Percentiles rank a stretch among this genome's conserved stretches.
phyloP scores from a whole-genome alignment of 2,113 vertebrate species.

The Ptychochromis oligacanthus region DNA sequence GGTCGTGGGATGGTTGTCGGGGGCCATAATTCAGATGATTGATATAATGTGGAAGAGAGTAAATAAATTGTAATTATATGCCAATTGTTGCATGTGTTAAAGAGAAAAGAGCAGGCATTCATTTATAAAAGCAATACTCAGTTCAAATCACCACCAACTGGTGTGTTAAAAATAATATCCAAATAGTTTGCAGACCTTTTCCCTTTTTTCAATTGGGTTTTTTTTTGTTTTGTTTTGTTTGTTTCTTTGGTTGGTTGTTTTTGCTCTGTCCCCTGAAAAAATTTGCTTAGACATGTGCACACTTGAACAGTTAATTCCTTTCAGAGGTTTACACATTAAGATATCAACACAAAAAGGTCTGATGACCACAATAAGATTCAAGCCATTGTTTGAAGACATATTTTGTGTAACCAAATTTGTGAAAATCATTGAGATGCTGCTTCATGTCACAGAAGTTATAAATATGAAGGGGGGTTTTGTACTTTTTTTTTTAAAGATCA shows the following conservation, averaged over 20 bases:
- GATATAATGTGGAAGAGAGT: background rate
- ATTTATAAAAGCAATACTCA: background rate
- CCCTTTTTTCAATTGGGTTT: too few species aligned
- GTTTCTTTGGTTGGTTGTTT: too few species aligned
- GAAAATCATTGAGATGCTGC: background rate
- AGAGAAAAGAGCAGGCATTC: background rate
- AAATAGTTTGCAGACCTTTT: background rate
- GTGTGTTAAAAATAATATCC: accelerated
- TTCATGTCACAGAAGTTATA: background rate
- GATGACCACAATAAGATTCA: background rate
- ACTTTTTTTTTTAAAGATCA: too few species aligned
- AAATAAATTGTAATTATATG: background rate
- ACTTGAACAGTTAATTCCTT: too few species aligned
- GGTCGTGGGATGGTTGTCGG: conserved; percentile 1
- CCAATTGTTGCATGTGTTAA: too few species aligned
- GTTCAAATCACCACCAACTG: background rate
- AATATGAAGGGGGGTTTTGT: accelerated
- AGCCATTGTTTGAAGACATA: background rate
- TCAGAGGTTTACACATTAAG: too few species aligned
- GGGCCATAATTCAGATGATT: conserved; percentile 1
- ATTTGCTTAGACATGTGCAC: too few species aligned
- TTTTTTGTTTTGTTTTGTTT: accelerated
- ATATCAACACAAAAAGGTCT: too few species aligned
- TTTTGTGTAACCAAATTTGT: background rate
- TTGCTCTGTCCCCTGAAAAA: too few species aligned